Evolutionary conservation across 2,888 invertebrate species (phyloP).

Genomic region (Drosophila demipolita): DNA sequence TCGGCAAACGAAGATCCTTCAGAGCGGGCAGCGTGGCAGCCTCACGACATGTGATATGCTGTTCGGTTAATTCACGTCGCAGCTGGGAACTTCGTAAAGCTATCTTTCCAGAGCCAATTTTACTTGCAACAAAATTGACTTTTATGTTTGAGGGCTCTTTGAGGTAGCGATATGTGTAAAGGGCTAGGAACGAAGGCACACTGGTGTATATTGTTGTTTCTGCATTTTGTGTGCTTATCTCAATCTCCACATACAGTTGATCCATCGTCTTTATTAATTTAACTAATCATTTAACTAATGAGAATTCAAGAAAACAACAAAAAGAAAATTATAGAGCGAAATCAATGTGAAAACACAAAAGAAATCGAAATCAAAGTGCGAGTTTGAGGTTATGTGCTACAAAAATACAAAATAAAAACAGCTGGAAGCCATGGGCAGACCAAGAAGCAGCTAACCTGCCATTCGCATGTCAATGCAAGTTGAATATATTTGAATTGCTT

Average conservation of each 20-base stretch:
- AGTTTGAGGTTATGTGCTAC: conserved; percentile 47
- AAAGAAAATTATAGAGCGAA: conserved; percentile 26
- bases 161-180: conserved; percentile 88
- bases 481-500: conserved; percentile 54
- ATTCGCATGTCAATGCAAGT: conserved; percentile 40
- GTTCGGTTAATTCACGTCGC: conserved; percentile 77
- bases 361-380: conserved; percentile 43
- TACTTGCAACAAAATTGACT: conserved; percentile 84
- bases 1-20: conserved; percentile 87
- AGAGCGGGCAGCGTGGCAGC: conserved; percentile 77
- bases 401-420: conserved; percentile 56
- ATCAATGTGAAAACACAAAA: conserved; percentile 43
- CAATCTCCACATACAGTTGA: conserved; percentile 83
- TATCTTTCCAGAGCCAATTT: conserved; percentile 66
- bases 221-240: conserved; percentile 74
- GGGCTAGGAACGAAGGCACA: conserved; percentile 88
- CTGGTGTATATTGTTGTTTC: conserved; percentile 85
- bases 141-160: conserved; percentile 85
- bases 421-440: conserved; percentile 34
- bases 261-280: conserved; percentile 75
- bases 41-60: conserved; percentile 79
- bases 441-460: conserved; percentile 25
- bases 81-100: conserved; percentile 73
- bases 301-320: conserved; percentile 33
- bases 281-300: conserved; percentile 59